A percentile compares a stretch with the other conserved stretches of the same genome.
Conservation (phyloP, 2,797 vertebrate genomes). For the Darevskia nairensis region DNA sequence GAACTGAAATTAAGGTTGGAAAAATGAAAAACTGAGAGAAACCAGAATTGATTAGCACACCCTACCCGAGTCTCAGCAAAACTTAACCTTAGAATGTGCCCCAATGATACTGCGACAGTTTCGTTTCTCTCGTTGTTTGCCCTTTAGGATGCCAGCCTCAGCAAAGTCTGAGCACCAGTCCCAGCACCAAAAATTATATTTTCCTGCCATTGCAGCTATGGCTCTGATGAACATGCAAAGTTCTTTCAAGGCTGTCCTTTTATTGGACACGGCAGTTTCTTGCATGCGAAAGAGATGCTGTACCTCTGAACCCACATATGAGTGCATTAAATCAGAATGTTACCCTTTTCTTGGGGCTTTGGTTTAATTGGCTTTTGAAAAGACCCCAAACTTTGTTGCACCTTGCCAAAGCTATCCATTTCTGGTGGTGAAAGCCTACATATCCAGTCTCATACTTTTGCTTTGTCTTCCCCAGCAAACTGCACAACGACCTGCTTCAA, state of each 20-base stretch:
- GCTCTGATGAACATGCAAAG: not conserved
- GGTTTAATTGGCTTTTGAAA: not conserved
- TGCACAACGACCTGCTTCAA: constrained; percentile 88
- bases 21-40: too few species aligned
- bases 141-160: not conserved
- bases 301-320: not conserved
- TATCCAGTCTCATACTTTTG: constrained; percentile 26
- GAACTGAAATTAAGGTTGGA: too few species aligned
- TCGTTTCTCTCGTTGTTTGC: not conserved
- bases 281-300: not conserved
- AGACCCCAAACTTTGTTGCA: not conserved
- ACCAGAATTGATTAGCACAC: too few species aligned
- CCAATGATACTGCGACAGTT: not conserved
- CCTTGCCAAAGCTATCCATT: not conserved
- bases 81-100: not conserved
- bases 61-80: not conserved
- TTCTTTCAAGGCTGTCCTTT: not conserved
- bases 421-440: not conserved
- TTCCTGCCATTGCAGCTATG: not conserved
- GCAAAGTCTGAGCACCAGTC: not conserved
- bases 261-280: not conserved
- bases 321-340: not conserved
- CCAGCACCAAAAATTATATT: not conserved
- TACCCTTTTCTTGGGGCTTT: not conserved
- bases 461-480: constrained; percentile 80